phyloP scores from a whole-genome alignment of 2,113 vertebrate genomes.

The Speoplatyrhinus poulsoni region DNA sequence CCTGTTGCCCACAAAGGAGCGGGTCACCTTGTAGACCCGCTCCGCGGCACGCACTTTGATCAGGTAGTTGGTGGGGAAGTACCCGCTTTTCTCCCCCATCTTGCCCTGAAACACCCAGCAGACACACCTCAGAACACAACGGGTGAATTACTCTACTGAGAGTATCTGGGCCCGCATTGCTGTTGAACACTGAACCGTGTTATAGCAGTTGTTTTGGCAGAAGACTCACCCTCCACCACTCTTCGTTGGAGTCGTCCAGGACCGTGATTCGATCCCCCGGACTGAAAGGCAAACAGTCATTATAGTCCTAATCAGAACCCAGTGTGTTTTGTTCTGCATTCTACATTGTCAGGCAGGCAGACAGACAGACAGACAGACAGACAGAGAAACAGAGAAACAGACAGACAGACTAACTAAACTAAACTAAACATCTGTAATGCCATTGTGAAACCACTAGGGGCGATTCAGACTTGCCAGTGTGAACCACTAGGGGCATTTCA shows the following conservation, averaged over 20 bases:
- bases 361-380: no score
- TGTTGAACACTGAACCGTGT: not conserved
- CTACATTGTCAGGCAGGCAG: no score
- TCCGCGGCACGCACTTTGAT: slow-evolving; percentile 91
- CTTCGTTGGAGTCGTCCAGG: slow-evolving; percentile 96
- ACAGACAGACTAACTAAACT: no score
- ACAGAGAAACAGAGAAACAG: no score
- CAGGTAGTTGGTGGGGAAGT: slow-evolving; percentile 92
- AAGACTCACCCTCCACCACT: slow-evolving; percentile 94
- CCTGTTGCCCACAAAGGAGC: slow-evolving; percentile 93
- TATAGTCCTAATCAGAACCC: not conserved
- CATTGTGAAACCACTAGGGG: no score
- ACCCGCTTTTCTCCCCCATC: slow-evolving; percentile 90
- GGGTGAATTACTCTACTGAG: no score
- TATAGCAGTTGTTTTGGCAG: not conserved
- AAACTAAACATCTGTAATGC: no score
- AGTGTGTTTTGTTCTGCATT: no score
- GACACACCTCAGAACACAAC: not conserved
- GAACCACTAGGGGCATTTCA: no score
- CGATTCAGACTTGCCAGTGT: no score
- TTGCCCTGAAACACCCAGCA: slow-evolving; percentile 80
- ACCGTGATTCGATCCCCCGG: slow-evolving; percentile 95
- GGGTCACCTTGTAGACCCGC: slow-evolving; percentile 86
- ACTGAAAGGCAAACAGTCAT: slow-evolving; percentile 62
- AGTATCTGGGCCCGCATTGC: no score